phyloP scores from a whole-genome alignment of 1,140 invertebrate genomes.

The Pomacea maculata region DNA sequence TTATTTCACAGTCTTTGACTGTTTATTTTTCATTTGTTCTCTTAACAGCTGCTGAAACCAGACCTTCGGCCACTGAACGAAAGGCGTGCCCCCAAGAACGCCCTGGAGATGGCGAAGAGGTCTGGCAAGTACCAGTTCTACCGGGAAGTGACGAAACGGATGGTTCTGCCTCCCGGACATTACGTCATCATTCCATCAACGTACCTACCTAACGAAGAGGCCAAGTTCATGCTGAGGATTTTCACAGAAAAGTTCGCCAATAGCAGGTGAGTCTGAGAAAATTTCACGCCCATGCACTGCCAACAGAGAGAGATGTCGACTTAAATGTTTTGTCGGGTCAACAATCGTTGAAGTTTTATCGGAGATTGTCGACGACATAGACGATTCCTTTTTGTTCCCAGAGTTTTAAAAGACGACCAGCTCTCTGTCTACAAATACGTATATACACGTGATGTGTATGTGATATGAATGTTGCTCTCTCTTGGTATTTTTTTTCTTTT shows the following conservation, averaged over 20 bases:
- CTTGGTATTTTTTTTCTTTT: no score
- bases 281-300: background rate
- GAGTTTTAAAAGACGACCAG: no score
- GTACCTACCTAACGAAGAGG: slow-evolving; percentile 70
- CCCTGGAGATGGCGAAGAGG: slow-evolving; percentile 36
- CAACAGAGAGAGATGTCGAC: background rate
- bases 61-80: slow-evolving; percentile 42
- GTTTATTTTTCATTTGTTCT: no score
- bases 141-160: slow-evolving; percentile 52
- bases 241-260: slow-evolving; percentile 65
- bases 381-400: no score
- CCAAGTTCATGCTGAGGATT: slow-evolving; percentile 72
- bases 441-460: no score
- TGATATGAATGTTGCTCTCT: no score
- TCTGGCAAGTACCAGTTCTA: slow-evolving; percentile 45
- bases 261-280: slow-evolving; percentile 41
- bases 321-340: no score
- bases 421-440: no score
- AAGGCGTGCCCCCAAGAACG: slow-evolving; percentile 38
- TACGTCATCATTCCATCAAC: slow-evolving; percentile 76
- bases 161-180: slow-evolving; percentile 68
- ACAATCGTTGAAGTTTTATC: no score
- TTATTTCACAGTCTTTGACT: no score
- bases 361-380: no score
- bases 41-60: slow-evolving; percentile 35